phyloP scores from a whole-genome alignment of 2,888 invertebrate species.

The Romanomermis culicivorax region DNA sequence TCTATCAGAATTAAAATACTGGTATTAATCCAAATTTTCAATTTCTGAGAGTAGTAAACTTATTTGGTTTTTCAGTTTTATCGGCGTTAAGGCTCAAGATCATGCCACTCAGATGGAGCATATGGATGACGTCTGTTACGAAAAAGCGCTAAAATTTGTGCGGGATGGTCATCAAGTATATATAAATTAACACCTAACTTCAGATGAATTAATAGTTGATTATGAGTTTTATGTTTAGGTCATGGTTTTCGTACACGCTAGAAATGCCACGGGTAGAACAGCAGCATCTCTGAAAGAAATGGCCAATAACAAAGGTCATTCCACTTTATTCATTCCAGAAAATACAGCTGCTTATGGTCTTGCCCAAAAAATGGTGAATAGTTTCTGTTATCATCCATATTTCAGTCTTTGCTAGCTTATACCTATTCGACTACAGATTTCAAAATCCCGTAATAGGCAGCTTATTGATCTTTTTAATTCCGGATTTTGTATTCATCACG shows the following conservation, averaged over 20 bases:
- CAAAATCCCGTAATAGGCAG: slow-evolving; percentile 44
- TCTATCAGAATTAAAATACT: no score
- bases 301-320: slow-evolving; percentile 51
- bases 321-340: slow-evolving; percentile 43
- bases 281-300: slow-evolving; percentile 61
- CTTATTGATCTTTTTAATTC: slow-evolving; percentile 57
- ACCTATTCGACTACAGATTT: slow-evolving; percentile 4
- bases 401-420: not conserved
- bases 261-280: slow-evolving; percentile 77
- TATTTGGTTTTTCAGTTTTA: no score
- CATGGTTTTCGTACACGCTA: slow-evolving; percentile 94
- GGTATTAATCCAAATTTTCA: no score
- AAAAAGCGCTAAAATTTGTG: slow-evolving; percentile 65
- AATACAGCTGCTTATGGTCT: slow-evolving; percentile 35
- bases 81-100: slow-evolving; percentile 17
- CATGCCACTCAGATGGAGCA: slow-evolving; percentile 41
- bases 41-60: no score
- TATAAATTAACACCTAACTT: not conserved
- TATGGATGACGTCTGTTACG: slow-evolving; percentile 79
- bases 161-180: slow-evolving; percentile 62
- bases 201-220: not conserved
- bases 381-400: not conserved
- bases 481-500: slow-evolving; percentile 87
- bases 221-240: slow-evolving; percentile 38
- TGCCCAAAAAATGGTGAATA: slow-evolving; percentile 38